Evolutionary conservation across 2,888 invertebrate species (phyloP), one percentile per base, ranked within the genome.

Genomic region (Chydorus sphaericus): DNA sequence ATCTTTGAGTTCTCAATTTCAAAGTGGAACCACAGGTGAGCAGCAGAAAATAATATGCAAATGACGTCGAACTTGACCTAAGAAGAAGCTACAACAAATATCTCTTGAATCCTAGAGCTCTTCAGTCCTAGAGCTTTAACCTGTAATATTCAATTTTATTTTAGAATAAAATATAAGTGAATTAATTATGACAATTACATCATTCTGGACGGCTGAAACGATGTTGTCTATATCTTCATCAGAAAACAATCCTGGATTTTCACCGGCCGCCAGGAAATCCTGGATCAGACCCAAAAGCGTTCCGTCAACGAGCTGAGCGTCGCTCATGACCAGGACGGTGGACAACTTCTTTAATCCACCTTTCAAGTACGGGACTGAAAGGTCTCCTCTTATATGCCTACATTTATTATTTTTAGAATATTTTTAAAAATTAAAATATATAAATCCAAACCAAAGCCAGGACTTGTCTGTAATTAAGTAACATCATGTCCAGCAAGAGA

Each of bases 51-150:
- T 92, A 37, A 94, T 82, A 75, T 91, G 84, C 30, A 88, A 70
- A 68, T 88, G 48, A 61, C 85, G 82, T 55, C 93, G 79, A 23
- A 96, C 94, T 66, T 92, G 79, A 67, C 94, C 93, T 65, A 96
- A 90, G 71, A 96, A 96, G 72, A 92, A 96, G 71, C 88, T 90
- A 94, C 94, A 96, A 69, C 94, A 94, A 66, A 89, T 92, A 73
- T 96, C 94, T 11, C 92, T 77, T 0, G 91, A 87, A 68, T 96
- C 96, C 49, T 77, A 0, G 91, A 87, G 68, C 96, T 94, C 48
- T 87, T 78, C 64, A 93, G 72, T 23, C 94, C 94, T 26, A 90
- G 84, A 29, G 90, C 84, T 75, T 85, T 86, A 1, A 84, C 81
- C 79, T 81, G 59, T 36, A 65, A 59, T 26, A 14, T 54, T 53